phyloP scores from a whole-genome alignment of 2,888 invertebrate genomes.

The Drosophila flavopinicola region DNA sequence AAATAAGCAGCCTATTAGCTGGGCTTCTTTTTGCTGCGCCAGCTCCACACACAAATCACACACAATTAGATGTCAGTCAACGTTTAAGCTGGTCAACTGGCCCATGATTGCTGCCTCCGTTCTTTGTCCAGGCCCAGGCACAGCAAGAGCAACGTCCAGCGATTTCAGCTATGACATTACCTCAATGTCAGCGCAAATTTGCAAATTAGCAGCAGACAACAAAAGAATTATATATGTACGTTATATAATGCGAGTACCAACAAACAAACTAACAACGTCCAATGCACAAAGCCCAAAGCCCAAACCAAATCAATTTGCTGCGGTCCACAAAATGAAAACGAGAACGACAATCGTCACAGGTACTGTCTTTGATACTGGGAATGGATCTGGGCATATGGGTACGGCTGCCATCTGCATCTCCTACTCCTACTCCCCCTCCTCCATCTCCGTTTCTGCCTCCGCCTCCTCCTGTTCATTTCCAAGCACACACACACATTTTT shows the following conservation, averaged over 20 bases:
- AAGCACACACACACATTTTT: constrained; percentile 51
- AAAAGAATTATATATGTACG: constrained; percentile 73
- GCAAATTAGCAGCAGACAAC: constrained; percentile 74
- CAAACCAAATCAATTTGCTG: constrained; percentile 67
- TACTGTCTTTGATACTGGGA: constrained; percentile 26
- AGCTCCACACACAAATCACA: constrained; percentile 41
- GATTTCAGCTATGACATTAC: constrained; percentile 65
- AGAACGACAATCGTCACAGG: constrained; percentile 57
- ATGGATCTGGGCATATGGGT: constrained; percentile 29
- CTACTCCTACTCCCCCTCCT: too few species aligned
- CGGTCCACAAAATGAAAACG: constrained; percentile 55
- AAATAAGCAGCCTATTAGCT: constrained; percentile 45
- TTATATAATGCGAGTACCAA: constrained; percentile 61
- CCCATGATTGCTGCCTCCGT: constrained; percentile 26
- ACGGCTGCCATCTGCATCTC: background rate
- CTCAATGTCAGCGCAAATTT: constrained; percentile 68
- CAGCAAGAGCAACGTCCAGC: constrained; percentile 10
- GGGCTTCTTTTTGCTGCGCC: constrained; percentile 37
- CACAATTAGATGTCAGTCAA: constrained; percentile 69
- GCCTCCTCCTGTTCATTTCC: constrained; percentile 11
- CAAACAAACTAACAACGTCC: constrained; percentile 53
- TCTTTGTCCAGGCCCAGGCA: constrained; percentile 1
- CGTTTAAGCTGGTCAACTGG: constrained; percentile 38
- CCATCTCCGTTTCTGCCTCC: too few species aligned
- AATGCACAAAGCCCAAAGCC: constrained; percentile 44